These are phyloP conservation scores for Hydractinia echinata DNA, from an alignment of 30 jellyfish, hydroid and myxozoan species.

Conservation along the genomic window DNA sequence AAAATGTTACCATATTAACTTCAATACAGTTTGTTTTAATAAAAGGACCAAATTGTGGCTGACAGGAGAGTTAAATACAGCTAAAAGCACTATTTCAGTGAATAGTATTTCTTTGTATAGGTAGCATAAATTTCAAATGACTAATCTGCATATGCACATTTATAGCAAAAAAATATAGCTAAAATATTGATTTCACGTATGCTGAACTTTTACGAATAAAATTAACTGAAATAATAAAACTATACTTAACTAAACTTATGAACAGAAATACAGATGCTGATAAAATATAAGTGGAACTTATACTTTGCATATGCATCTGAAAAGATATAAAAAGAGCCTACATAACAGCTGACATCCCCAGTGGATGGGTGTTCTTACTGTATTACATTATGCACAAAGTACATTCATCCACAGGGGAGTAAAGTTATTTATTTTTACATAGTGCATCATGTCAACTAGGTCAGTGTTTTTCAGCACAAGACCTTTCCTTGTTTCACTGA, in stretches of 20 bases:
- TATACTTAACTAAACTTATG: not conserved
- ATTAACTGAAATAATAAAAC: not conserved
- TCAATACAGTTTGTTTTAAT: not conserved
- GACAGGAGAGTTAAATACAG: not conserved
- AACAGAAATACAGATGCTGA: not conserved
- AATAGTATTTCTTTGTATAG: not conserved
- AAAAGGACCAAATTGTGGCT: slow-evolving; percentile 7
- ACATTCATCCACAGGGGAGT: not conserved
- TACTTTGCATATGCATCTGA: not conserved
- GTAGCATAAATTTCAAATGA: slow-evolving; percentile 1
- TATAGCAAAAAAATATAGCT: not conserved
- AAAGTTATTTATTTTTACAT: not conserved
- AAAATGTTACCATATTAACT: not conserved
- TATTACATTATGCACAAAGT: not conserved
- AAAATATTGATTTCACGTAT: not conserved
- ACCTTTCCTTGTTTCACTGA: not conserved
- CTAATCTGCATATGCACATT: no score
- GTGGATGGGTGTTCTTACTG: not conserved
- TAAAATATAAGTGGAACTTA: not conserved
- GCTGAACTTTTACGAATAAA: not conserved
- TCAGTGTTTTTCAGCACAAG: not conserved
- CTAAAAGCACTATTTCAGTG: not conserved
- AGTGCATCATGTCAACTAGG: slow-evolving; percentile 9
- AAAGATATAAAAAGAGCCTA: not conserved
- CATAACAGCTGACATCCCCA: not conserved